Evolutionary conservation across 2,113 vertebrate species (phyloP).

Genomic region (Vidua macroura): DNA sequence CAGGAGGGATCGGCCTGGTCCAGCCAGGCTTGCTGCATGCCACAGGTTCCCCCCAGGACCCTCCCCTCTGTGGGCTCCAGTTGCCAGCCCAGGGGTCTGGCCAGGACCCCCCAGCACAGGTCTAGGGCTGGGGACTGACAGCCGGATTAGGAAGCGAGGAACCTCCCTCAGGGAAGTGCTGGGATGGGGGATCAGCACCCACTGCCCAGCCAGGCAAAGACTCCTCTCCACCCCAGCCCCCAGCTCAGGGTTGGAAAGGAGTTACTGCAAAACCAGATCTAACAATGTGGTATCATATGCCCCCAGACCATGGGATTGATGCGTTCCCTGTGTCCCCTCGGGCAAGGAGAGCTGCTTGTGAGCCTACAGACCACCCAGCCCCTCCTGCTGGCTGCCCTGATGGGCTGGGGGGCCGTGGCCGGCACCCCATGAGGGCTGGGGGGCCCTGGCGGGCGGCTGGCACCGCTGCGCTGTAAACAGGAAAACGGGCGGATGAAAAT

Average conservation of each 20-base stretch:
- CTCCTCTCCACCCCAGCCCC: neutral
- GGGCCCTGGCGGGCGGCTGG: slow-evolving; percentile 33
- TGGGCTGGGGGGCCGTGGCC: fast-evolving
- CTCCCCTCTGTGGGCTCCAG: neutral
- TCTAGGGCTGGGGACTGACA: neutral
- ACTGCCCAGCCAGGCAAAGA: fast-evolving
- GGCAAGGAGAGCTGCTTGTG: fast-evolving
- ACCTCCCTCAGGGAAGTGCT: neutral
- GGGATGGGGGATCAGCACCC: neutral
- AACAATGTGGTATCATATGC: neutral
- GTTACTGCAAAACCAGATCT: neutral
- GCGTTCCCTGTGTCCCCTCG: fast-evolving
- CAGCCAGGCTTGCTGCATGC: fast-evolving
- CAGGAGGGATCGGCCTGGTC: fast-evolving
- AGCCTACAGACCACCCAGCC: neutral
- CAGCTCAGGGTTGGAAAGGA: neutral
- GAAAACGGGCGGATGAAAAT: slow-evolving; percentile 70
- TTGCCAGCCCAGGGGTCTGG: neutral
- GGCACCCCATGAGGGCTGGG: fast-evolving
- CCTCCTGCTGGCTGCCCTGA: fast-evolving
- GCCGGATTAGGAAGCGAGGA: neutral
- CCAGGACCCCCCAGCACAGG: neutral
- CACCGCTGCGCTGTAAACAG: slow-evolving; percentile 46
- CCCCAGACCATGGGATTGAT: fast-evolving
- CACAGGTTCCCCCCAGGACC: fast-evolving